Evolutionary conservation across 2,888 invertebrate species (phyloP), one percentile per base, ranked within the genome.

Genomic region (Tridacna crocea): DNA sequence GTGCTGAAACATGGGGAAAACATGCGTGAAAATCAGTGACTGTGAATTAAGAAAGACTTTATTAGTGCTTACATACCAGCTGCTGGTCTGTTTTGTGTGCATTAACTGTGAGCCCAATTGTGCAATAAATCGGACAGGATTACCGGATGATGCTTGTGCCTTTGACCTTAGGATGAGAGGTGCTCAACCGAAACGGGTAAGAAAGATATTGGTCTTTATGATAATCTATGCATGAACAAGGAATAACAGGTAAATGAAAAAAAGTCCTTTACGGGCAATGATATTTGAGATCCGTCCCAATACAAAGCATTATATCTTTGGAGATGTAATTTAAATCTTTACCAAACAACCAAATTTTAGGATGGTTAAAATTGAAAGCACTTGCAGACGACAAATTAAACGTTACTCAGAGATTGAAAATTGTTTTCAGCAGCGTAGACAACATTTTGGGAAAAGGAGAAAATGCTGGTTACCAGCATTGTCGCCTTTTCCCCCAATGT

Each of bases 161-260:
- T 83, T 87, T 63, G 89, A 90, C 58, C 68, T 89, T 22, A 68
- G 65, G 36, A 90, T 90, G 89, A 88, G 82, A 81, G 86, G 84
- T 48, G 90, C 88, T 22, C 84, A 84, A n/a, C 88, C 89, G 2
- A 80, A 65, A 15, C 73, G 78, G 79, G 90, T 89, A 79, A 66
- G 84, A 27, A 11, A 63, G 46, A 15, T 36, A 4, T 36, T 2
- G 36, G 36, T 36, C 36, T 36, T 4, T 36, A 36, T 36, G 8
- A 36, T 36, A 8, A 4, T 36, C 3, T 36, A 36, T 36, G 36
- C 2, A 36, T n/a, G n/a, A n/a, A n/a, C n/a, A n/a, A n/a, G n/a
- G n/a, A n/a, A n/a, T n/a, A n/a, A n/a, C n/a, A n/a, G n/a, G n/a
- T n/a, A n/a, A n/a, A n/a, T n/a, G n/a, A n/a, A n/a, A n/a, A n/a